These are phyloP conservation scores for Pharmacophagus antenor DNA, from an alignment of 2,888 invertebrate species.

Conservation along the genomic window DNA sequence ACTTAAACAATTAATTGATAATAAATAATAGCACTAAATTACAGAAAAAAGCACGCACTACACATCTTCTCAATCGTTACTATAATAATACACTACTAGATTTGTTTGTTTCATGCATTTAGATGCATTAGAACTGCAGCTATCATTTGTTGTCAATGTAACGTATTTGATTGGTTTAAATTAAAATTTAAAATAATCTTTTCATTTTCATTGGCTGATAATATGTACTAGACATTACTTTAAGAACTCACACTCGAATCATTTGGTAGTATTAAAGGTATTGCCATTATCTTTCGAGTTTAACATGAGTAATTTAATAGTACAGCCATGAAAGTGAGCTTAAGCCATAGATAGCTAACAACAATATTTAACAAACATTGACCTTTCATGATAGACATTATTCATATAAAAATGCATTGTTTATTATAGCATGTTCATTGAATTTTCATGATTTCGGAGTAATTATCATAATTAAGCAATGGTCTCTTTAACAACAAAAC, in stretches of 20 bases:
- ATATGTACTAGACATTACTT: neutral
- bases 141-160: conserved; percentile 26
- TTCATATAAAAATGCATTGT: neutral
- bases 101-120: conserved; percentile 32
- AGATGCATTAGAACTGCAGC: conserved; percentile 30
- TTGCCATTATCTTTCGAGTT: conserved; percentile 6
- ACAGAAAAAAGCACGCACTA: conserved; percentile 9
- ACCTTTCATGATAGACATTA: neutral
- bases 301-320: conserved; percentile 1
- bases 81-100: conserved; percentile 13
- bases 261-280: neutral
- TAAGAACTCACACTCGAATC: conserved; percentile 6
- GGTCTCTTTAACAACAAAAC: too few relatives aligned
- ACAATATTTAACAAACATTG: neutral
- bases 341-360: conserved; percentile 8
- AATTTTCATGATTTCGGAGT: too few relatives aligned
- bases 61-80: conserved; percentile 18
- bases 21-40: neutral
- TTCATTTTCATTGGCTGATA: conserved; percentile 26
- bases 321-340: neutral
- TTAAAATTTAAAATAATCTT: conserved; percentile 22
- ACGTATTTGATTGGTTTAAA: conserved; percentile 28
- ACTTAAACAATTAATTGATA: neutral
- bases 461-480: too few relatives aligned
- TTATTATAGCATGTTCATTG: too few relatives aligned